These are phyloP conservation scores for Nothocercus julius DNA, from an alignment of 2,113 vertebrate genomes.

Conservation along the genomic window DNA sequence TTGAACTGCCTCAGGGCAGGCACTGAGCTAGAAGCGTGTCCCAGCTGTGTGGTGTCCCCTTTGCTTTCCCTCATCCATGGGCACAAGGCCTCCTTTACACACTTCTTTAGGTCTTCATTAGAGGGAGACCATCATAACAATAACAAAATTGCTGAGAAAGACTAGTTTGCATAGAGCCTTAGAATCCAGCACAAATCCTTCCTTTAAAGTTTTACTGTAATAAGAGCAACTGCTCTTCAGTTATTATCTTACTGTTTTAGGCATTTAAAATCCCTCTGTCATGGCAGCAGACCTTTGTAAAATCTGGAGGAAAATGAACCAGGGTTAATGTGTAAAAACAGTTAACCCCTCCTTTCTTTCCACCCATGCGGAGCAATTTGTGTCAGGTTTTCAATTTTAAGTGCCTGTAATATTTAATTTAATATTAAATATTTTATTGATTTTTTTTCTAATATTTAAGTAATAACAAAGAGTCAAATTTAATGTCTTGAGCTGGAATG, in stretches of 20 bases:
- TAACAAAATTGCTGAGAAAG: not conserved
- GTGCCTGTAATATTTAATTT: not conserved
- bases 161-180: not conserved
- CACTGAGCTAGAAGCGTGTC: not conserved
- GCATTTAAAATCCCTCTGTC: not conserved
- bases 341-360: not conserved
- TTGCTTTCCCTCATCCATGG: not conserved
- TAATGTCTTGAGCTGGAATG: not conserved
- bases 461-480: not conserved
- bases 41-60: not conserved
- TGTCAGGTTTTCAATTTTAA: not conserved
- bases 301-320: not conserved
- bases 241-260: not conserved
- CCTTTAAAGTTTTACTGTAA: not conserved
- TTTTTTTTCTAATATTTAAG: not conserved
- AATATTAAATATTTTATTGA: not conserved
- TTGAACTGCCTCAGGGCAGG: not conserved
- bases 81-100: not conserved
- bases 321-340: not conserved
- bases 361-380: not conserved
- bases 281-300: not conserved
- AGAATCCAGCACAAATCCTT: not conserved
- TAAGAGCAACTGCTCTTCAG: not conserved
- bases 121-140: not conserved
- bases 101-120: not conserved